Evolutionary conservation across 2,797 vertebrate species (phyloP).

Genomic region (Eulemur coronatus): DNA sequence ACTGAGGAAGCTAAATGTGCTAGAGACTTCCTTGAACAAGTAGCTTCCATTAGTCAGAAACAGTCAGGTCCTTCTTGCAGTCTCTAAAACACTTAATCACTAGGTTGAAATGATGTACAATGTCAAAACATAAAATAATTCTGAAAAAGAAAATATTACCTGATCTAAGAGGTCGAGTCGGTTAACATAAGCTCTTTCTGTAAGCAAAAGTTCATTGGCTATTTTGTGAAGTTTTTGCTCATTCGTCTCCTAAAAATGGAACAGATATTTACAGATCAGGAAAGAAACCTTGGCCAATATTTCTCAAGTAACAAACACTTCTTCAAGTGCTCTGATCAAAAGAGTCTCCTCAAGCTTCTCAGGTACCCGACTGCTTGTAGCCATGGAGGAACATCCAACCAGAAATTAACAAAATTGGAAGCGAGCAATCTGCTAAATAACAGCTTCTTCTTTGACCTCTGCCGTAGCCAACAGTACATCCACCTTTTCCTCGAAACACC

Average conservation of each 20-base stretch:
- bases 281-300: neutral
- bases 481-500: neutral
- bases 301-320: neutral
- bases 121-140: slow-evolving; percentile 24
- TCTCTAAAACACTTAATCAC: slow-evolving; percentile 13
- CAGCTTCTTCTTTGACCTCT: neutral
- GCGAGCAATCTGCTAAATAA: rapidly evolving
- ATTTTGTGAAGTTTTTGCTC: slow-evolving; percentile 98
- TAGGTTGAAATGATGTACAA: neutral
- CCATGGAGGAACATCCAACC: neutral
- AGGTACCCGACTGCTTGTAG: neutral
- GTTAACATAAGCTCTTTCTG: slow-evolving; percentile 95
- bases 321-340: neutral
- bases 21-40: neutral
- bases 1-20: neutral
- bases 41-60: neutral
- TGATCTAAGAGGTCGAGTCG: slow-evolving; percentile 94
- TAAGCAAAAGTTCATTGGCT: slow-evolving; percentile 96
- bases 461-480: neutral
- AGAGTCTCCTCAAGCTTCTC: neutral
- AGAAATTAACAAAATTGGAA: slow-evolving; percentile 5
- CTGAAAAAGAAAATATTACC: slow-evolving; percentile 82
- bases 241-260: slow-evolving; percentile 91
- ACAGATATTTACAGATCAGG: neutral
- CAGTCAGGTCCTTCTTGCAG: neutral